Base-by-base conservation (phyloP, 1,140 invertebrate species). In the Micrasema minimum region DNA sequence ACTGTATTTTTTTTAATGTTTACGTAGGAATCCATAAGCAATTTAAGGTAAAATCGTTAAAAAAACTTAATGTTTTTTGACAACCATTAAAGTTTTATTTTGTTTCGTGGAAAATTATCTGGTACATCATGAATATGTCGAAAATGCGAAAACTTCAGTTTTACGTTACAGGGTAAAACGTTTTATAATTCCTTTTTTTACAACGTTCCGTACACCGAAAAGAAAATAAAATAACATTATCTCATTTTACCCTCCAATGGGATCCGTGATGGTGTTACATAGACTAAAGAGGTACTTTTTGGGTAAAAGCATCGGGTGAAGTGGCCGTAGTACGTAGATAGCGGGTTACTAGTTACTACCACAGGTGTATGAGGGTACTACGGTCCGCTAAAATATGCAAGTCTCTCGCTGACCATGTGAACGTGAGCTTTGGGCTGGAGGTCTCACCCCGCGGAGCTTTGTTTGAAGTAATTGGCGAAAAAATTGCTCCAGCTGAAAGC, bases 311-410 rank as follows among this genome's bases (percentile, higher is more conserved):
- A 9, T 26, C 23, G 4, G 14, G 20, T 1, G 9, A 10, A 20
- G 9, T 51, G 2, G 3, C 45, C 20, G 1, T n/a, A 9, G 1
- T 2, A 5, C 46, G n/a, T n/a, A 7, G 2, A 31, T 16, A 3
- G 20, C 48, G 7, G 11, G 46, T 18, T 9, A 11, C 46, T 9
- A 7, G 6, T 46, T 4, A 4, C 43, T 4, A 46, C 43, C 43
- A 16, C 46, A 31, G 26, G 26, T 31, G 26, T 31, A 31, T 31
- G 45, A 5, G 9, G 16, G 14, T 38, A 37, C 62, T 50, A 11
- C 45, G 38, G 18, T 4, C 62, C 35, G 62, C 31, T 66, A 66
- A 66, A 66, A 66, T 66, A 66, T 66, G 62, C 46, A 66, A 50
- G 45, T 38, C 45, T 50, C 46, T 12, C 37, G 45, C 62, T 66